Evolutionary conservation across 92 coral and sea anemone species (phyloP).

Genomic region (Micromussa lordhowensis): DNA sequence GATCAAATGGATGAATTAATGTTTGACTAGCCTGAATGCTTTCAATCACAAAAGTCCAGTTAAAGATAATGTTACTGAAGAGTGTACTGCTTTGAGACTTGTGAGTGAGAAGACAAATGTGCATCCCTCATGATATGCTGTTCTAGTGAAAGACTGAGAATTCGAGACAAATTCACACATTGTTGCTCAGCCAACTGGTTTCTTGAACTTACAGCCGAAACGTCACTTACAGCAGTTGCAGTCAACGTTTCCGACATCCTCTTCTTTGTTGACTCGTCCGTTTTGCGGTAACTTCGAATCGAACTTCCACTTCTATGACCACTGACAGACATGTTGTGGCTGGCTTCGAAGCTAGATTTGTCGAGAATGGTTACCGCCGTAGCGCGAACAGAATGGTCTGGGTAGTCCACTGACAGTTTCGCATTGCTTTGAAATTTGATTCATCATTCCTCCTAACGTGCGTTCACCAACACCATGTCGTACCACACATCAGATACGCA

Average conservation of each 20-base stretch:
- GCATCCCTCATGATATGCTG: no score
- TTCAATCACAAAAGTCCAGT: no score
- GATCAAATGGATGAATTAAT: no score
- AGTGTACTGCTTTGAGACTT: no score
- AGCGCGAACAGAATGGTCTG: background rate
- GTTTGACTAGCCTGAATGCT: no score
- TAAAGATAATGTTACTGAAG: no score
- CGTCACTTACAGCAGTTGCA: background rate
- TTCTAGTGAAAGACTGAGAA: no score
- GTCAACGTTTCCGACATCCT: no score
- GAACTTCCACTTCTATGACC: background rate
- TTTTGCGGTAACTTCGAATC: background rate
- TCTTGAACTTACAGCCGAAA: no score
- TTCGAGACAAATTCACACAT: no score
- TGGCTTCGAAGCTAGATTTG: background rate
- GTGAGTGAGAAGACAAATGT: no score
- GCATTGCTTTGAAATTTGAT: background rate
- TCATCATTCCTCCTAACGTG: constrained; percentile 49
- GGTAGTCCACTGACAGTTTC: background rate
- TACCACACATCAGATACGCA: constrained; percentile 53
- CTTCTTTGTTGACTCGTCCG: background rate
- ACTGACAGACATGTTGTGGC: background rate
- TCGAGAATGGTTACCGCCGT: background rate
- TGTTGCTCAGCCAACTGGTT: no score
- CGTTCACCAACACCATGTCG: constrained; percentile 65